A percentile compares a stretch with the other conserved stretches of the same genome.
Conservation (phyloP, 2,888 invertebrate species). For the Hyposoter dolosus region DNA sequence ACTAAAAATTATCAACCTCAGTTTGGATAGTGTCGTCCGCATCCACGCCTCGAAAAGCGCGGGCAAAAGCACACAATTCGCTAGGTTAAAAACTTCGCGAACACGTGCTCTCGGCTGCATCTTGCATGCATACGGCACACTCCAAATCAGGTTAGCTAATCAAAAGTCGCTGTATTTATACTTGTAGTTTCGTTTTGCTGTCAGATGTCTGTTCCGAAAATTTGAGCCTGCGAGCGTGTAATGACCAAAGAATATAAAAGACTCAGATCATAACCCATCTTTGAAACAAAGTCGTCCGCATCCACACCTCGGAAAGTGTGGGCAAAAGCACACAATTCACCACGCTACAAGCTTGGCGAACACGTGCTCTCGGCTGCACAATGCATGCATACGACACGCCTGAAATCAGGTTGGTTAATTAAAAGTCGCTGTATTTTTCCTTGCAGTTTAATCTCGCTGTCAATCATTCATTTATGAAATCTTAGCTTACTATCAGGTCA, state of each 20-base stretch:
- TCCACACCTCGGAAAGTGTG: neutral
- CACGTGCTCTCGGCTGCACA: too few relatives aligned
- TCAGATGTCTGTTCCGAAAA: neutral
- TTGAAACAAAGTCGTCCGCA: neutral
- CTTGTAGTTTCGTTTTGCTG: neutral
- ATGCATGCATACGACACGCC: too few relatives aligned
- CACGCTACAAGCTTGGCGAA: too few relatives aligned
- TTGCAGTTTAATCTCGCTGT: neutral
- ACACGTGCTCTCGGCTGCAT: constrained; percentile 11
- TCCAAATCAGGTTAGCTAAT: neutral
- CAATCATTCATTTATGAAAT: neutral
- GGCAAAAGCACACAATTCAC: neutral
- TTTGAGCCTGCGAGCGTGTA: neutral
- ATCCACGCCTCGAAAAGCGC: neutral
- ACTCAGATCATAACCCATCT: too few relatives aligned
- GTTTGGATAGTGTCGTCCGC: neutral
- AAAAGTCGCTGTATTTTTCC: neutral
- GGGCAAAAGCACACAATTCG: constrained; percentile 1
- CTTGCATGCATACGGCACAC: constrained; percentile 41
- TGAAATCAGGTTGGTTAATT: neutral
- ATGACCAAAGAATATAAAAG: too few relatives aligned
- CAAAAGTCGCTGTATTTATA: neutral
- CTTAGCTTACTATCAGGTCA: neutral
- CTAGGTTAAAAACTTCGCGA: neutral
- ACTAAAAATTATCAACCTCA: neutral